Evolutionary conservation across 1,140 invertebrate genomes (phyloP), one percentile per base, ranked within the genome.

Genomic region (Rhynchophorus ferrugineus): DNA sequence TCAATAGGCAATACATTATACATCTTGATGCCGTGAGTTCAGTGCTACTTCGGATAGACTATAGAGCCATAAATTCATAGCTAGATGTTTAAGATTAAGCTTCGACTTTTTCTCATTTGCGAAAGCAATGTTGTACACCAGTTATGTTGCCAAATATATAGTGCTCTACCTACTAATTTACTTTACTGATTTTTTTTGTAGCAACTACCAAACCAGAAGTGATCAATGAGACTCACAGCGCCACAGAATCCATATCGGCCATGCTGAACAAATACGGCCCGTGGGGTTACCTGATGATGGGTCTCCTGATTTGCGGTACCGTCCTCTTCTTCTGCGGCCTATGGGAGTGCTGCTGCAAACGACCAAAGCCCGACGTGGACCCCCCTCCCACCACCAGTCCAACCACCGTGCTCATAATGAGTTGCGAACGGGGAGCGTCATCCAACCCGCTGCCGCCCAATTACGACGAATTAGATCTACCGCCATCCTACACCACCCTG

Each of bases 241-340:
- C 55, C 14, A 55, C 49, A 2, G 72, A 71, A 1, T 70, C 67
- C 6, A 53, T 72, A 18, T 66, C 68, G 9, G 71, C 71, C 19
- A 73, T 73, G 35, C 64, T 81, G 36, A 75, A 76, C 41, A 78
- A 78, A 42, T 80, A 81, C 58, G 79, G 79, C 2, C 78, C 79
- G 0, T 81, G 79, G 79, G 78, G 78, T 57, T 81, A 81, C 55
- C 69, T 81, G 18, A 78, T 81, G 60, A 71, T 81, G 37, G 79
- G 78, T 18, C 80, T 81, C 75, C 65, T 82, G 34, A 71, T 80
- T 43, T 80, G 78, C 61, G 79, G 78, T 24, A 76, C 76, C 7
- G 74, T 80, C 41, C 71, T 82, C 44, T 75, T 80, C 71, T 78
- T 81, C 62, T 82, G 79, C 58, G 70, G 79, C 24, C 70, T 80